Conservation (phyloP, 2,797 vertebrate species). For the Periophthalmus magnuspinnatus region DNA sequence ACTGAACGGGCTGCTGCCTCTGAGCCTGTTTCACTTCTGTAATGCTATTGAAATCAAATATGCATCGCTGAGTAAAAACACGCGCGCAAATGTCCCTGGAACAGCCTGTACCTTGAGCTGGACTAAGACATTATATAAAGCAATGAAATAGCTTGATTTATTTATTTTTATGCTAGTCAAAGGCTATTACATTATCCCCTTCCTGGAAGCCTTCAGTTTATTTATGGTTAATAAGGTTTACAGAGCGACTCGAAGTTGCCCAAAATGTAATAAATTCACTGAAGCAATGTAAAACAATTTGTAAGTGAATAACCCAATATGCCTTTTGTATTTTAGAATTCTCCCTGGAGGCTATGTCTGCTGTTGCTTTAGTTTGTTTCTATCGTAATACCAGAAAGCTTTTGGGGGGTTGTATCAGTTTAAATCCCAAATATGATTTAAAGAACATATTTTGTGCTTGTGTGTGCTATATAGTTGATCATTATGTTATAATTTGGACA, state of each 20-base stretch:
- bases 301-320: constrained; percentile 23
- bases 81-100: constrained; percentile 30
- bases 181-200: constrained; percentile 27
- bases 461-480: too few species aligned
- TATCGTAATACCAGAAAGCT: too few species aligned
- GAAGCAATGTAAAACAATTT: constrained; percentile 30
- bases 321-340: constrained; percentile 25
- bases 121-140: constrained; percentile 20
- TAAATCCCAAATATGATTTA: too few species aligned
- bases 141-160: constrained; percentile 25
- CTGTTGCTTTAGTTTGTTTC: constrained; percentile 23
- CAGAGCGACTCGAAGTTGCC: constrained; percentile 11
- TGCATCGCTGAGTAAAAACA: constrained; percentile 28
- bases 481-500: too few species aligned
- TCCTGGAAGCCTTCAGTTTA: constrained; percentile 22
- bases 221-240: constrained; percentile 31
- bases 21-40: constrained; percentile 8
- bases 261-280: constrained; percentile 36
- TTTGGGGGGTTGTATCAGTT: too few species aligned
- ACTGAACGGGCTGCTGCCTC: constrained; percentile 8
- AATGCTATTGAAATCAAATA: constrained; percentile 25
- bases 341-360: neutral
- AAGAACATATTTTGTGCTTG: too few species aligned
- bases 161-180: constrained; percentile 19
- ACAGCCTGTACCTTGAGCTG: constrained; percentile 19